Base-by-base conservation (phyloP, 1,140 invertebrate species). In the Bombus haemorrhoidalis region DNA sequence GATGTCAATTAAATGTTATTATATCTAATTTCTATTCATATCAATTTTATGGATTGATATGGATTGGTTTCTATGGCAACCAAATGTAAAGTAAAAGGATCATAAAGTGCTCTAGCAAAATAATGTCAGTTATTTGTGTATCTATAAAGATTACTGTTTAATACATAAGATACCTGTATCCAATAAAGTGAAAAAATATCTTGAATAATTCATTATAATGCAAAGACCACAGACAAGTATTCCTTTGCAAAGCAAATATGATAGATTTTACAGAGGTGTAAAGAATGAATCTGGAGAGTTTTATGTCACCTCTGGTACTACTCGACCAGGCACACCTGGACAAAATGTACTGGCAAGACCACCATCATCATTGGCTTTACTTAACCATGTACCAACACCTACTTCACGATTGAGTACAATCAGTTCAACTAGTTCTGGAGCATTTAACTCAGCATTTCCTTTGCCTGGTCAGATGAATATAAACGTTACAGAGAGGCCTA, bases 401-500 rank as follows among this genome's bases (percentile, higher is more conserved):
- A 89, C 73, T 66, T 83, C 86, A 22, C 78, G 93, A 25, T 28
- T 93, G 15, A 91, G 87, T 81, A 92, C 92, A 9, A 90, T 91
- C 39, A 87, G 84, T n/a, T 90, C 91, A 0, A 75, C 62, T 25
- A 68, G 81, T 74, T 82, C 90, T 22, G 81, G 74, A 15, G 87
- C 91, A 73, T 62, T 93, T 10, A 93, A 90, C 47, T 92, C 91
- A 28, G 93, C 91, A 47, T 73, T 94, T 34, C 43, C 88, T 0
- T 87, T 91, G n/a, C 86, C 76, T n/a, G 86, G 81, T 43, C 92
- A 86, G 68, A 88, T 92, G 34, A 90, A 85, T 76, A 81, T 92
- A 25, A 89, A 74, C 43, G 94, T 97, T 37, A 94, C 96, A 41
- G 98, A 98, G 89, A 95, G 98, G 81, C 97, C 98, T 6, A 97